A percentile compares a stretch with the other conserved stretches of the same genome.
Conservation (phyloP, 2,113 vertebrate species). For the Dryoscopus gambensis region DNA sequence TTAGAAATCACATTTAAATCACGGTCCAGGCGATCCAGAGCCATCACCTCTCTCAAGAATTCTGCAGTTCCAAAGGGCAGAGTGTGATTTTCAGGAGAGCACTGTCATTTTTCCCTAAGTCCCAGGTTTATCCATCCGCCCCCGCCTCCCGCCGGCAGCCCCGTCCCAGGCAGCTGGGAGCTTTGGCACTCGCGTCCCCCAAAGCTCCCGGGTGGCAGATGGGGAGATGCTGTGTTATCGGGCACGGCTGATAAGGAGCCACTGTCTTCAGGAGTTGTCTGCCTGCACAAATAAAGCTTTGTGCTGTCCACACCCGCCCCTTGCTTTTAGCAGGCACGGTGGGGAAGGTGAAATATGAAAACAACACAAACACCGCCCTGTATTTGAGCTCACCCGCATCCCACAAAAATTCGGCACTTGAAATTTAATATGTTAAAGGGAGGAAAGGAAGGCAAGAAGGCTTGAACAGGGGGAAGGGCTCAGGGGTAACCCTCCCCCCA, state of each 20-base stretch:
- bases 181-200: background rate
- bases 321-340: background rate
- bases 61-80: background rate
- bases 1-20: background rate
- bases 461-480: background rate
- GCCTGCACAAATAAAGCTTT: background rate
- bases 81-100: fast-evolving
- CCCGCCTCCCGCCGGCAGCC: background rate
- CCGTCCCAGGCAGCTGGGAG: background rate
- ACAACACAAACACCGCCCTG: background rate
- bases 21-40: background rate
- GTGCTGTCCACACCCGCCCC: background rate
- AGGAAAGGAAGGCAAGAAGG: background rate
- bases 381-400: background rate
- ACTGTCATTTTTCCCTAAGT: fast-evolving
- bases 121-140: fast-evolving
- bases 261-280: background rate
- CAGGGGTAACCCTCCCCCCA: background rate
- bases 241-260: background rate
- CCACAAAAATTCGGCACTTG: background rate
- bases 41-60: background rate
- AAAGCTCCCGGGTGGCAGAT: background rate
- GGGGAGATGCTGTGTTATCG: background rate
- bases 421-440: background rate
- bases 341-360: background rate